These are phyloP conservation scores for Rhinophrynus dorsalis DNA, from an alignment of 2,797 vertebrate species.

Conservation along the genomic window DNA sequence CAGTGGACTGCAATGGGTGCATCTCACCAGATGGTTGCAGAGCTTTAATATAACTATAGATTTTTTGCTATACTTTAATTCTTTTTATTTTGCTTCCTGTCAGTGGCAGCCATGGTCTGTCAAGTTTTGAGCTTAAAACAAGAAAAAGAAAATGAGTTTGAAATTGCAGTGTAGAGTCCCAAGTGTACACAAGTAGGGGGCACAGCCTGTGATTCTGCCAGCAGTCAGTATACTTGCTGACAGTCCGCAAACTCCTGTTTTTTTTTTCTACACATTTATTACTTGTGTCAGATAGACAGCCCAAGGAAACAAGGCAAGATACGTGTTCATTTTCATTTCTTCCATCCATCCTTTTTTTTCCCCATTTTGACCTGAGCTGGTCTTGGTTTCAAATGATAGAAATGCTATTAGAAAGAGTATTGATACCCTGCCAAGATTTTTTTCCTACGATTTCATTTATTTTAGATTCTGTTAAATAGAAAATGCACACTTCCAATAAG, in stretches of 20 bases:
- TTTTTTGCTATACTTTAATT: slow-evolving; percentile 19
- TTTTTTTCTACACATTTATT: slow-evolving; percentile 1
- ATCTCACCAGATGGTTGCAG: slow-evolving; percentile 20
- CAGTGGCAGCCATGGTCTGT: slow-evolving; percentile 50
- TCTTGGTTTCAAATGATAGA: too few relatives aligned
- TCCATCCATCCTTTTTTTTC: background rate
- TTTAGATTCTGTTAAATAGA: too few relatives aligned
- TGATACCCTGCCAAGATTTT: too few relatives aligned
- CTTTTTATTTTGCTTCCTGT: slow-evolving; percentile 53
- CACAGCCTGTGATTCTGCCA: background rate
- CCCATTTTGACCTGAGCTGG: too few relatives aligned
- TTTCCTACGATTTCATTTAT: too few relatives aligned
- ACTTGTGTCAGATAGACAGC: background rate
- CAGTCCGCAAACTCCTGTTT: slow-evolving; percentile 9
- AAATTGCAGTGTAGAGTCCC: slow-evolving; percentile 33
- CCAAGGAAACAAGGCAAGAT: background rate
- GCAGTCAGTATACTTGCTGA: background rate
- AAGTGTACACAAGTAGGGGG: slow-evolving; percentile 2
- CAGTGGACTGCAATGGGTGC: background rate
- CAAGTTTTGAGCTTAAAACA: slow-evolving; percentile 51
- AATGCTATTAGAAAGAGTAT: too few relatives aligned
- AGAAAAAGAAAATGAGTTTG: slow-evolving; percentile 50
- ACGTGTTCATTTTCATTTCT: background rate
- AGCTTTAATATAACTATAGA: slow-evolving; percentile 40
- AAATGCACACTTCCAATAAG: too few relatives aligned